phyloP scores from a whole-genome alignment of 1,140 invertebrate genomes.

The Pteromalus puparum region DNA sequence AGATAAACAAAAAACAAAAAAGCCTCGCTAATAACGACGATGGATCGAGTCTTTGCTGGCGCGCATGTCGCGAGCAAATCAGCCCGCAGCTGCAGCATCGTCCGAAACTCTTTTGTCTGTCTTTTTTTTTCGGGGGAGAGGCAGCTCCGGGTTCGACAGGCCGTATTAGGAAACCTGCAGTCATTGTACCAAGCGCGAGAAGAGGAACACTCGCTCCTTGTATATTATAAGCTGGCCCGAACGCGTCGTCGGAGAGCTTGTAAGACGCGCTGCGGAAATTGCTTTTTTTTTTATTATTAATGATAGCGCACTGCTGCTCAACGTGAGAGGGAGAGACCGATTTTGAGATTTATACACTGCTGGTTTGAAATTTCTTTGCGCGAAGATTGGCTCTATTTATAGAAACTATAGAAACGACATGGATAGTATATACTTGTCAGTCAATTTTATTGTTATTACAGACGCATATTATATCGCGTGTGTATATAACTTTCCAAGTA shows the following conservation, averaged over 20 bases:
- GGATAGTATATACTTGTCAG: too few relatives aligned
- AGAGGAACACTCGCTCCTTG: background rate
- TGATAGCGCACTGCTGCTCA: background rate
- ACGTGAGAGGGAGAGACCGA: background rate
- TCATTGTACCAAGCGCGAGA: constrained; percentile 60
- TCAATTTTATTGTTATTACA: too few relatives aligned
- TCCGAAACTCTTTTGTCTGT: constrained; percentile 15
- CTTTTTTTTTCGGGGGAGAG: constrained; percentile 20
- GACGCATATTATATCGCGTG: too few relatives aligned
- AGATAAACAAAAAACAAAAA: too few relatives aligned
- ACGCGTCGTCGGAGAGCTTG: too few relatives aligned
- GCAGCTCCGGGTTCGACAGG: constrained; percentile 43
- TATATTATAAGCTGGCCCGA: constrained; percentile 35
- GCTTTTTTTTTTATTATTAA: constrained; percentile 31
- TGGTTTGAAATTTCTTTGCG: too few relatives aligned
- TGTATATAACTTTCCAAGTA: too few relatives aligned
- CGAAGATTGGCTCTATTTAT: too few relatives aligned
- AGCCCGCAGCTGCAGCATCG: too few relatives aligned
- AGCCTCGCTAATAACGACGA: background rate
- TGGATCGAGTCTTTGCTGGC: background rate
- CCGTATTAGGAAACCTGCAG: constrained; percentile 72
- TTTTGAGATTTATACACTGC: too few relatives aligned
- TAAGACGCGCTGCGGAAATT: constrained; percentile 27
- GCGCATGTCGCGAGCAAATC: background rate
- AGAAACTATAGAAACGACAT: too few relatives aligned